Evolutionary conservation across 2,888 invertebrate species (phyloP).

Genomic region (Rotaria socialis): DNA sequence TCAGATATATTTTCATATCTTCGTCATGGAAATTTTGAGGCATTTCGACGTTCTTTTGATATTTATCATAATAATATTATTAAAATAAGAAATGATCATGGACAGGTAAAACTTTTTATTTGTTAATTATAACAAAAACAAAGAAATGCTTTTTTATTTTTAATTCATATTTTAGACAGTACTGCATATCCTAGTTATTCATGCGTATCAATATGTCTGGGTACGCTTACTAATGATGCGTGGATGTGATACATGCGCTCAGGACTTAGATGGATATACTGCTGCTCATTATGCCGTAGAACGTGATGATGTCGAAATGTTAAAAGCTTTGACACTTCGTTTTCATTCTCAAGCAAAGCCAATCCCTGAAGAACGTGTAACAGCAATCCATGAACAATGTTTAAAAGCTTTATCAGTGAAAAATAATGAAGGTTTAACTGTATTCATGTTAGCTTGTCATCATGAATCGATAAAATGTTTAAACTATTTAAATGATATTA

Average conservation of each 20-base stretch:
- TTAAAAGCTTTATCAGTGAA: neutral
- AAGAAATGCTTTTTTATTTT: too few species aligned
- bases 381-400: neutral
- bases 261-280: constrained; percentile 6
- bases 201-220: neutral
- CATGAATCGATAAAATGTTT: neutral
- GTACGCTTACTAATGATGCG: constrained; percentile 10
- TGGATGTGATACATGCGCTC: neutral
- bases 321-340: neutral
- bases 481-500: neutral
- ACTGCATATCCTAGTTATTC: neutral
- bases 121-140: too few species aligned
- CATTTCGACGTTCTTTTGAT: neutral
- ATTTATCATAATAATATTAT: neutral
- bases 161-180: neutral
- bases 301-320: constrained; percentile 13
- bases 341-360: neutral
- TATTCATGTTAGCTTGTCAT: neutral
- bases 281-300: constrained; percentile 4
- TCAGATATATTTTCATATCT: neutral
- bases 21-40: neutral
- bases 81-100: neutral
- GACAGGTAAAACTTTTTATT: neutral
- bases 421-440: neutral
- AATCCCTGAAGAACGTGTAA: neutral